Evolutionary conservation across 2,888 invertebrate species (phyloP), one percentile per base, ranked within the genome.

Genomic region (Herminia tarsipennalis): DNA sequence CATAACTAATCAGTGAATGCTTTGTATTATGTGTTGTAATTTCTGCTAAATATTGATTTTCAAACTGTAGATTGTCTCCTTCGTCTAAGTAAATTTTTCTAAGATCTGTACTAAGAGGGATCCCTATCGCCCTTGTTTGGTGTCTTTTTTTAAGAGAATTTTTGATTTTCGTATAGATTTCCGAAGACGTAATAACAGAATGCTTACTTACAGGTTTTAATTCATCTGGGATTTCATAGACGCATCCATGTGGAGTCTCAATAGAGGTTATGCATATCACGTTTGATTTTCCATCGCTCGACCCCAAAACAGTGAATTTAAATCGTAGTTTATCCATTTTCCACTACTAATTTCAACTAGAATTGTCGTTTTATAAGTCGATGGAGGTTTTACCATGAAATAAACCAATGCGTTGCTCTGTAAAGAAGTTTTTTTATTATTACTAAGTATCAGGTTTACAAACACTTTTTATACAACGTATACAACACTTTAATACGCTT

Each of bases 291-390:
- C 9, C 33, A 33, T 33, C 33, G 1, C 3, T 9, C 2, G 12
- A 3, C 1, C 9, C 33, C 13, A 12, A 5, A 5, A 20, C 18
- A 3, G 5, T 17, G 9, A 33, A 33, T 9, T 33, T 12, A 5
- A 33, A 33, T 4, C 18, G 4, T 5, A 33, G 9, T 33, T 33
- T 33, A 4, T 33, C 33, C 33, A 33, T 21, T 5, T 21, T 20
- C 20, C 12, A n/a, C n/a, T n/a, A n/a, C n/a, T n/a, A n/a, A n/a
- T n/a, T n/a, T 6, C 10, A 33, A 8, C 33, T 33, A 33, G 12
- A 33, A 33, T n/a, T 12, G 33, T 33, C 13, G 33, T 33, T 33
- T 59, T 53, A 33, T 33, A 33, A 20, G 24, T n/a, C n/a, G n/a
- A n/a, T n/a, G n/a, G n/a, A n/a, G n/a, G n/a, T n/a, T n/a, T n/a